Evolutionary conservation across 2,888 invertebrate genomes (phyloP).

Genomic region (Diarsia mendica): DNA sequence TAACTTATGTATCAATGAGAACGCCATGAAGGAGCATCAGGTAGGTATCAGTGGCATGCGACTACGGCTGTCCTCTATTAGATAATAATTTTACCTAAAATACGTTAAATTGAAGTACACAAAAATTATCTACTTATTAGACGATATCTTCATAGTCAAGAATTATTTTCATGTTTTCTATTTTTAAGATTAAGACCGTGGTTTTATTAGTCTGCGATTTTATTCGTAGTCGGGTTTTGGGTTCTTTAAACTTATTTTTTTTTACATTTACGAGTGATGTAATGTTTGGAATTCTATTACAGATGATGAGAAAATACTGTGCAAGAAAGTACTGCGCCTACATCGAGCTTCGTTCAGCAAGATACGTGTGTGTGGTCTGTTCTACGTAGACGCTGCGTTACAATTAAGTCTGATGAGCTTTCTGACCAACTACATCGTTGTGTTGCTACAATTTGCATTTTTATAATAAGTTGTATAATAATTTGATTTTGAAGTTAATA

Average conservation of each 20-base stretch:
- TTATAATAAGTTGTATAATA: background rate
- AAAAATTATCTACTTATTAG: too few relatives aligned
- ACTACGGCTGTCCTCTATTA: too few relatives aligned
- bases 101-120: too few relatives aligned
- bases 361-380: background rate
- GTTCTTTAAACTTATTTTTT: background rate
- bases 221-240: too few relatives aligned
- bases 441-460: constrained; percentile 21
- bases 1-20: too few relatives aligned
- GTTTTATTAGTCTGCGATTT: too few relatives aligned
- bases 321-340: constrained; percentile 25
- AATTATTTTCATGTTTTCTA: too few relatives aligned
- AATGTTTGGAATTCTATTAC: background rate
- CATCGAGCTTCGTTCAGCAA: constrained; percentile 28
- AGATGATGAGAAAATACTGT: constrained; percentile 12
- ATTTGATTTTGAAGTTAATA: background rate
- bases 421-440: background rate
- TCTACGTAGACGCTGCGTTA: constrained; percentile 1
- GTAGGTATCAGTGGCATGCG: too few relatives aligned
- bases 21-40: too few relatives aligned
- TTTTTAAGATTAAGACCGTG: too few relatives aligned
- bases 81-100: too few relatives aligned
- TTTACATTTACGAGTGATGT: background rate
- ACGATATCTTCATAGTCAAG: too few relatives aligned
- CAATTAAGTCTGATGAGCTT: constrained; percentile 12